phyloP scores from a whole-genome alignment of 2,797 vertebrate species.

The Graptemys geographica region DNA sequence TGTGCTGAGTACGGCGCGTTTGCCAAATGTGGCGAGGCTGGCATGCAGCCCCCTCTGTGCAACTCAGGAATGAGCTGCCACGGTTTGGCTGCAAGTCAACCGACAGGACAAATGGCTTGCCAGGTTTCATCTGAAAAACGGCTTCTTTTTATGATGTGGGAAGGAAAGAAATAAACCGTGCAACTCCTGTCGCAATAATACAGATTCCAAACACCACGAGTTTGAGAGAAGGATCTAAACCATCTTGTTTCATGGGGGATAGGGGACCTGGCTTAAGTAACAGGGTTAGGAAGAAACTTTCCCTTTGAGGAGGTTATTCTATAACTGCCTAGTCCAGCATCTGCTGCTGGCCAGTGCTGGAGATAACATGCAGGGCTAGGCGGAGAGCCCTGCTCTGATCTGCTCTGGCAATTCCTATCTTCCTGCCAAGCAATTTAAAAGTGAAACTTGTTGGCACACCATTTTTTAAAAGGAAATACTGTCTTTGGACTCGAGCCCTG shows the following conservation, averaged over 20 bases:
- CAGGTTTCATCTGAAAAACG: neutral
- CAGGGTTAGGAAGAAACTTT: neutral
- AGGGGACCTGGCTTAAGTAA: neutral
- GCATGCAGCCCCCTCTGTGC: too few relatives aligned
- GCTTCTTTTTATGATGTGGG: fast-evolving
- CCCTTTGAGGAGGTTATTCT: neutral
- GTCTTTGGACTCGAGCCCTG: neutral
- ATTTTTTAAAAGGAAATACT: neutral
- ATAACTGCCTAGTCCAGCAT: too few relatives aligned
- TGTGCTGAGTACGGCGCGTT: neutral
- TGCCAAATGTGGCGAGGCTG: neutral
- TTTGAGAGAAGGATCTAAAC: neutral
- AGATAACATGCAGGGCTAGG: neutral
- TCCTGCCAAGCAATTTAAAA: neutral
- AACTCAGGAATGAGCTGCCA: neutral
- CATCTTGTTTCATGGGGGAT: neutral
- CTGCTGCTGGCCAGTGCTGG: neutral
- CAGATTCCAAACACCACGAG: neutral
- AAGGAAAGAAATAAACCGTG: neutral
- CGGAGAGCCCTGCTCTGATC: neutral
- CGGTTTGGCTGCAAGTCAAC: neutral
- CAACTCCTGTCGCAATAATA: too few relatives aligned
- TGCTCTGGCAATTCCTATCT: neutral
- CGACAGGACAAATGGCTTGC: neutral
- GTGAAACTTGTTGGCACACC: fast-evolving